Evolutionary conservation across 2,113 vertebrate species (phyloP).

Genomic region (Gallinago media): DNA sequence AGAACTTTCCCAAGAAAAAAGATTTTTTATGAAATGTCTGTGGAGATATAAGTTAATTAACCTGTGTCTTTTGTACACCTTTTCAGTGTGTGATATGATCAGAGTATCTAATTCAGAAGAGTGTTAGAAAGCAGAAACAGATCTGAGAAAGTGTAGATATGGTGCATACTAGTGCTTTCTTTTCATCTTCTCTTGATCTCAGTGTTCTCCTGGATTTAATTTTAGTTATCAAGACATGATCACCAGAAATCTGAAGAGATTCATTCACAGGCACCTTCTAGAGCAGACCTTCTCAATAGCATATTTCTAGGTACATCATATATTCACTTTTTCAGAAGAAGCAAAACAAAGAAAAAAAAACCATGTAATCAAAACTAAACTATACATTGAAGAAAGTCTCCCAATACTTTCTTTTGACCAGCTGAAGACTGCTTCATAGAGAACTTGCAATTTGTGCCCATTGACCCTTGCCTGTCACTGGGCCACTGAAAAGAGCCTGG

Average conservation of each 20-base stretch:
- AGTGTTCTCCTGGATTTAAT: not conserved
- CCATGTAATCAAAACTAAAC: not conserved
- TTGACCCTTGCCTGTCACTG: not conserved
- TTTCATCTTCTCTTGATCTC: not conserved
- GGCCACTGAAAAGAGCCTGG: not conserved
- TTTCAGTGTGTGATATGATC: not conserved
- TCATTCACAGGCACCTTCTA: not conserved
- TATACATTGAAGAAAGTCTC: not conserved
- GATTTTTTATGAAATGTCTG: not conserved
- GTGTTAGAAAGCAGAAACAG: not conserved
- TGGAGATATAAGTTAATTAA: not conserved
- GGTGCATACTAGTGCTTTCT: not conserved
- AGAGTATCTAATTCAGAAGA: not conserved
- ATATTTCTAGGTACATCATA: not conserved
- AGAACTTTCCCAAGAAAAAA: not conserved
- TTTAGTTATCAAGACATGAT: not conserved
- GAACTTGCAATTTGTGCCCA: not conserved
- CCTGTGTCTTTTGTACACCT: not conserved
- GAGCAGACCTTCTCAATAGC: not conserved
- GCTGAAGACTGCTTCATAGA: not conserved
- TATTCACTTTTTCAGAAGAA: not conserved
- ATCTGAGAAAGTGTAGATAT: not conserved
- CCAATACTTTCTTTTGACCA: not conserved
- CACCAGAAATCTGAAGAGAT: not conserved
- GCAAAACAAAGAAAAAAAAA: not conserved